phyloP scores from a whole-genome alignment of 1,140 invertebrate genomes.

The Samia ricini region DNA sequence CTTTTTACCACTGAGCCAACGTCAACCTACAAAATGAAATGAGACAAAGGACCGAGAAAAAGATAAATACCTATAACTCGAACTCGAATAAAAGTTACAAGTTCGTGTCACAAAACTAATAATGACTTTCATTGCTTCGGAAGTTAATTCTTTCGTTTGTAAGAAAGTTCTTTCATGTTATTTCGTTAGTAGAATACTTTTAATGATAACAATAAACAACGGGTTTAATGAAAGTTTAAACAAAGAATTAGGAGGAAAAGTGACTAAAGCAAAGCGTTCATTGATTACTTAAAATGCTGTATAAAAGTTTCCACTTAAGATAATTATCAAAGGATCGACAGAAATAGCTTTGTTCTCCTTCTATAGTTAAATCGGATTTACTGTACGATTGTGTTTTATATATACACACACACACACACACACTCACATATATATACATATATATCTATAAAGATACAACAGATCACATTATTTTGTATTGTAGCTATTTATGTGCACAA shows the following conservation, averaged over 20 bases:
- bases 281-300: not conserved
- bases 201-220: not conserved
- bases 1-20: too few relatives aligned
- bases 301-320: not conserved
- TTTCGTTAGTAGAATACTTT: not conserved
- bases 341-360: not conserved
- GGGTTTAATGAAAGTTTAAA: not conserved
- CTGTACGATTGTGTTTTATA: too few relatives aligned
- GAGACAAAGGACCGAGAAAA: not conserved
- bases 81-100: not conserved
- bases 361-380: too few relatives aligned
- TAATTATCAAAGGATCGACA: not conserved
- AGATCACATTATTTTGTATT: too few relatives aligned
- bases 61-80: not conserved
- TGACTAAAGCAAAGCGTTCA: not conserved
- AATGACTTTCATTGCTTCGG: not conserved
- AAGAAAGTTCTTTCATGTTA: not conserved
- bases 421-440: too few relatives aligned
- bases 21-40: not conserved
- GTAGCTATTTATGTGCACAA: too few relatives aligned
- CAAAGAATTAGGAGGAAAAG: not conserved
- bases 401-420: too few relatives aligned
- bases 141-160: constrained; percentile 1
- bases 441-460: too few relatives aligned
- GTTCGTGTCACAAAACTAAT: not conserved